These are phyloP conservation scores for Scaptomyza hsui DNA, from an alignment of 1,140 invertebrate genomes.

Conservation along the genomic window DNA sequence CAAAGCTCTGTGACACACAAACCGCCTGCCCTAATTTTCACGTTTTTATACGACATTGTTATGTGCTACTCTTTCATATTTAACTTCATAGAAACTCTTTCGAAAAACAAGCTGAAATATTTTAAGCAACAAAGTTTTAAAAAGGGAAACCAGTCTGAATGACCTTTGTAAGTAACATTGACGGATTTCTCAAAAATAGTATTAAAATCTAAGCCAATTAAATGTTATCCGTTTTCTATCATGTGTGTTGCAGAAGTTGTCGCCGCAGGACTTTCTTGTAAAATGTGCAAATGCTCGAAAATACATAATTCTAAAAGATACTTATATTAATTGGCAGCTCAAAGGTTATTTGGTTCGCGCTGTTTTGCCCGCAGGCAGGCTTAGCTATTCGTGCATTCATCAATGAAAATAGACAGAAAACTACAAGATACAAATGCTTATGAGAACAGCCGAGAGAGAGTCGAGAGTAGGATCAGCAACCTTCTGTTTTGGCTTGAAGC, in stretches of 20 bases:
- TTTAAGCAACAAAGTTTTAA: neutral
- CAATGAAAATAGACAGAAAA: constrained; percentile 42
- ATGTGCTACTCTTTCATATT: constrained; percentile 30
- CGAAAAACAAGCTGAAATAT: neutral
- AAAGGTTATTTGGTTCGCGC: constrained; percentile 24
- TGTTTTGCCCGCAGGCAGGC: constrained; percentile 44
- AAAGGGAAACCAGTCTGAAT: no score
- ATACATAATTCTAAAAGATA: constrained; percentile 27
- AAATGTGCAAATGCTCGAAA: neutral
- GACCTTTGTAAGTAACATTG: no score
- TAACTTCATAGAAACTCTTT: constrained; percentile 15
- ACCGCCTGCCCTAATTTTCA: constrained; percentile 70
- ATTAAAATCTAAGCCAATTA: neutral
- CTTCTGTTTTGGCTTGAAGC: neutral
- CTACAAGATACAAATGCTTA: constrained; percentile 15
- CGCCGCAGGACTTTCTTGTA: neutral
- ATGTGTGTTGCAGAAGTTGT: neutral
- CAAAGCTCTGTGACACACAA: constrained; percentile 57
- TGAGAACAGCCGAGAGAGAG: constrained; percentile 26
- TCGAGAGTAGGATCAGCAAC: neutral
- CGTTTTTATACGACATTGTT: constrained; percentile 37
- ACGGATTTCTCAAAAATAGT: no score
- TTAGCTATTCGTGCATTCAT: constrained; percentile 43
- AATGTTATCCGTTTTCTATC: neutral
- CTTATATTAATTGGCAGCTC: constrained; percentile 28